Percentiles rank a stretch among this genome's conserved stretches.
Evolutionary conservation across 2,113 vertebrate species (phyloP).

Genomic region (Chlorodrepanis virens): DNA sequence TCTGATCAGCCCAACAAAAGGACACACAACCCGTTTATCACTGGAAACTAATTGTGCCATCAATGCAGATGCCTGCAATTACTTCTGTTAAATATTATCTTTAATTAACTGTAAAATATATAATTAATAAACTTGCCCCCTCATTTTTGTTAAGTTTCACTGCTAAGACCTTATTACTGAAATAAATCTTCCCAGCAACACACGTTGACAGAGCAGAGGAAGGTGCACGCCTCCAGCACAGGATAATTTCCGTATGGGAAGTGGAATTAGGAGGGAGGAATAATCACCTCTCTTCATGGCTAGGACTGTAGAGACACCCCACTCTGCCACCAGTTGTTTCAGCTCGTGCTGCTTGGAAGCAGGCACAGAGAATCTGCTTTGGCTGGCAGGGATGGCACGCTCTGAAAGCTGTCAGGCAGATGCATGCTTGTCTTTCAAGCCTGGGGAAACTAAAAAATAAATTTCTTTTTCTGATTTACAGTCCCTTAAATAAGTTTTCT

Average conservation of each 20-base stretch:
- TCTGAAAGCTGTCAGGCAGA: not conserved
- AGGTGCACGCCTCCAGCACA: not conserved
- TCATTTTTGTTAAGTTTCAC: slow-evolving; percentile 40
- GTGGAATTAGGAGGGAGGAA: slow-evolving; percentile 20
- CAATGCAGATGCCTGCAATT: slow-evolving; percentile 61
- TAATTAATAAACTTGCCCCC: slow-evolving; percentile 72
- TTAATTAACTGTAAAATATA: slow-evolving; percentile 69
- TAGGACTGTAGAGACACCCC: slow-evolving; percentile 13
- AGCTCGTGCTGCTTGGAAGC: not conserved
- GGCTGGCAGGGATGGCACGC: not conserved
- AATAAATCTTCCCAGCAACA: slow-evolving; percentile 51
- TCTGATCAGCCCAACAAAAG: slow-evolving; percentile 50
- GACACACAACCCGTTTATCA: slow-evolving; percentile 50
- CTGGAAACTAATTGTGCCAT: slow-evolving; percentile 47
- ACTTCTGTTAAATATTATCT: slow-evolving; percentile 74
- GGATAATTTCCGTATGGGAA: not conserved
- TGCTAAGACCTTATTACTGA: slow-evolving; percentile 58
- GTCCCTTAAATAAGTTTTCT: not conserved
- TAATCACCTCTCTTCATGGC: not conserved
- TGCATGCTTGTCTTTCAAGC: not conserved
- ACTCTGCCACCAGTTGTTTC: slow-evolving; percentile 29
- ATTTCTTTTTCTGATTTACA: not conserved
- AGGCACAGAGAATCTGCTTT: slow-evolving; percentile 6
- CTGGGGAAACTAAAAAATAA: not conserved
- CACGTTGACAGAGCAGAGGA: not conserved